Evolutionary conservation across 2,888 invertebrate genomes (phyloP).

Genomic region (Raillietiella orientalis): DNA sequence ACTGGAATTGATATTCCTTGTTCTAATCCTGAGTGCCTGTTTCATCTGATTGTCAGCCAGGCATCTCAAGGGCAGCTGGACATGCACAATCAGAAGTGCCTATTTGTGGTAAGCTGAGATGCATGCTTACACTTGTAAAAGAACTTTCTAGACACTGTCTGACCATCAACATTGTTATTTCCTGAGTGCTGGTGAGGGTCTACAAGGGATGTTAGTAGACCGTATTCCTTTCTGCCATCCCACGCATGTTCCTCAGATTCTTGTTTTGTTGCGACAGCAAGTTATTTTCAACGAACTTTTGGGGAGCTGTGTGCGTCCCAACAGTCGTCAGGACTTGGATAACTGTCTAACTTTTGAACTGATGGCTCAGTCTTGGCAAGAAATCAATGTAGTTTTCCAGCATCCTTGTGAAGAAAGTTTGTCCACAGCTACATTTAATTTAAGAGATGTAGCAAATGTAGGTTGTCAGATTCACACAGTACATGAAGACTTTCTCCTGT

Average conservation of each 20-base stretch:
- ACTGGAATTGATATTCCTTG: slow-evolving; percentile 10
- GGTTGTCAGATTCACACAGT: slow-evolving; percentile 40
- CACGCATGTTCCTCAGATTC: slow-evolving; percentile 56
- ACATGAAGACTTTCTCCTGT: slow-evolving; percentile 14
- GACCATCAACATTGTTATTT: slow-evolving; percentile 84
- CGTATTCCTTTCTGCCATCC: slow-evolving; percentile 78
- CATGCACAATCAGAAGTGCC: slow-evolving; percentile 34
- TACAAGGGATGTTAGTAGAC: slow-evolving; percentile 38
- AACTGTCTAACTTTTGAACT: slow-evolving; percentile 65
- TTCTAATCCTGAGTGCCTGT: slow-evolving; percentile 21
- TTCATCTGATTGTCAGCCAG: slow-evolving; percentile 43
- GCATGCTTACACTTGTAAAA: neutral
- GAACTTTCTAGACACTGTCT: slow-evolving; percentile 32
- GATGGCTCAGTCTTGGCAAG: slow-evolving; percentile 57
- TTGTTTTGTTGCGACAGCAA: slow-evolving; percentile 54
- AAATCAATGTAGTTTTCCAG: slow-evolving; percentile 61
- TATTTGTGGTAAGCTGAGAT: slow-evolving; percentile 37
- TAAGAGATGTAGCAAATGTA: slow-evolving; percentile 42
- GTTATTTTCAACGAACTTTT: slow-evolving; percentile 65
- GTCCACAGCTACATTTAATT: slow-evolving; percentile 64
- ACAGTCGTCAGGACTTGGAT: slow-evolving; percentile 39
- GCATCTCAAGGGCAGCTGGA: slow-evolving; percentile 37
- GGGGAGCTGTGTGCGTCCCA: slow-evolving; percentile 52
- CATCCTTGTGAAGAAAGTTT: slow-evolving; percentile 73
- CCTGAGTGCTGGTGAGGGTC: slow-evolving; percentile 34